phyloP scores from a whole-genome alignment of 2,888 invertebrate genomes.

The Epinotia ramella region DNA sequence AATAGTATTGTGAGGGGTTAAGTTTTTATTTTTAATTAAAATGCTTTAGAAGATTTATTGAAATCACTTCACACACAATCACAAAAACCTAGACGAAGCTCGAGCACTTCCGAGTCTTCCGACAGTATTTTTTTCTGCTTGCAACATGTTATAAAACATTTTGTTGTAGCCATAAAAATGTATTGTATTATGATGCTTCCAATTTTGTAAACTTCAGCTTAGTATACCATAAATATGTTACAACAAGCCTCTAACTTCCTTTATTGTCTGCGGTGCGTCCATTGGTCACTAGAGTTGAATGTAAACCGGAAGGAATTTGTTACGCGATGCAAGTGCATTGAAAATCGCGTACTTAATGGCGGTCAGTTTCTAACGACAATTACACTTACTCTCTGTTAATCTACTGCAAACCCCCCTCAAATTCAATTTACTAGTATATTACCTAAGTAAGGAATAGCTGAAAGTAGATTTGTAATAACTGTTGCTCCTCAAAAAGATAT shows the following conservation, averaged over 20 bases:
- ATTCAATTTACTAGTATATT: too few species aligned
- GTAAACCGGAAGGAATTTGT: constrained; percentile 70
- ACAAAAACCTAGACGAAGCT: neutral
- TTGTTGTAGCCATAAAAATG: constrained; percentile 64
- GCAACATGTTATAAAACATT: constrained; percentile 61
- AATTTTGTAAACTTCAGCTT: constrained; percentile 57
- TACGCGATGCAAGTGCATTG: constrained; percentile 54
- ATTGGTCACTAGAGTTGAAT: constrained; percentile 56
- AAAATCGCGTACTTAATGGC: constrained; percentile 38
- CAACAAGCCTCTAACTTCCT: constrained; percentile 63
- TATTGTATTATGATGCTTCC: constrained; percentile 57
- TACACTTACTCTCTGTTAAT: too few species aligned
- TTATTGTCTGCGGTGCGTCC: constrained; percentile 67
- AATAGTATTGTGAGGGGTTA: constrained; percentile 64
- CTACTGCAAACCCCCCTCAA: too few species aligned
- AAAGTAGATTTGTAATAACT: too few species aligned
- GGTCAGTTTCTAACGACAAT: constrained; percentile 5
- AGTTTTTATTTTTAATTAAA: constrained; percentile 59
- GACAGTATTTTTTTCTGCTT: constrained; percentile 43
- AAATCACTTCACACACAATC: constrained; percentile 16
- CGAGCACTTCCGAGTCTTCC: constrained; percentile 12
- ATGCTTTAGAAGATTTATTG: neutral
- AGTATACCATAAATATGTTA: constrained; percentile 69
- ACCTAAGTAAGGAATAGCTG: too few species aligned
- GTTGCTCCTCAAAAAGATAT: too few species aligned